Conservation (phyloP, 1,140 invertebrate species). For the Drosophila baimaii region DNA sequence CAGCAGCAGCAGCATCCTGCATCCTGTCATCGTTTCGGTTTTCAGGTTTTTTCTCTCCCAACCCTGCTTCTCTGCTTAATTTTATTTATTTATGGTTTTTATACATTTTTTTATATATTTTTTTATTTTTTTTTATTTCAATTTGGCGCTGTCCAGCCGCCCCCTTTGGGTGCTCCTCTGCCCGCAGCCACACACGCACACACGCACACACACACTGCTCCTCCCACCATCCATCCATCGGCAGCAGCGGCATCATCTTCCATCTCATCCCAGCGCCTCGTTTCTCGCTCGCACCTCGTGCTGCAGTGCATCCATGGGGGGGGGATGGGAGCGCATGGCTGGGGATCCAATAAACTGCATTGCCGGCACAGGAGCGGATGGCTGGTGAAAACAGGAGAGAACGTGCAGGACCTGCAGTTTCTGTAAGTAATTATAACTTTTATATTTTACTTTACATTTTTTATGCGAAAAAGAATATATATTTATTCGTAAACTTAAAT, state of each 20-base stretch:
- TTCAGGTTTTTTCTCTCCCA: slow-evolving; percentile 35
- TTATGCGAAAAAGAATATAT: too few relatives aligned
- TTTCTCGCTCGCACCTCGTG: slow-evolving; percentile 50
- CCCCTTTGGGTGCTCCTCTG: slow-evolving; percentile 11
- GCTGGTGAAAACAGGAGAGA: not conserved
- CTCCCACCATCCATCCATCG: slow-evolving; percentile 22
- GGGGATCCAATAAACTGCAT: slow-evolving; percentile 15
- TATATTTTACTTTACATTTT: too few relatives aligned
- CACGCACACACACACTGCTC: slow-evolving; percentile 18
- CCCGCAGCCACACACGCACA: slow-evolving; percentile 26
- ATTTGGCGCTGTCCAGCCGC: slow-evolving; percentile 23
- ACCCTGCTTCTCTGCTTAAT: slow-evolving; percentile 66
- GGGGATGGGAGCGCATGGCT: not conserved
- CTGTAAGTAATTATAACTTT: not conserved
- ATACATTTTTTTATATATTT: slow-evolving; percentile 57
- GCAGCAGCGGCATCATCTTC: slow-evolving; percentile 32
- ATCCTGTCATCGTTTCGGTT: slow-evolving; percentile 42
- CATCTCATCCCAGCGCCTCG: slow-evolving; percentile 48
- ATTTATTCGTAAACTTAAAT: too few relatives aligned
- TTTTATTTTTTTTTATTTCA: slow-evolving; percentile 36
- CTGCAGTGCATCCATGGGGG: not conserved
- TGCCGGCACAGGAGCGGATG: slow-evolving; percentile 6
- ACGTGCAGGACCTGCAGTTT: not conserved
- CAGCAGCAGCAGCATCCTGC: slow-evolving; percentile 30
- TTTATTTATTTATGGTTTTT: slow-evolving; percentile 80